Percentiles rank a stretch among this genome's conserved stretches.
Evolutionary conservation across 1,140 invertebrate genomes (phyloP).

Genomic region (Delia radicum): DNA sequence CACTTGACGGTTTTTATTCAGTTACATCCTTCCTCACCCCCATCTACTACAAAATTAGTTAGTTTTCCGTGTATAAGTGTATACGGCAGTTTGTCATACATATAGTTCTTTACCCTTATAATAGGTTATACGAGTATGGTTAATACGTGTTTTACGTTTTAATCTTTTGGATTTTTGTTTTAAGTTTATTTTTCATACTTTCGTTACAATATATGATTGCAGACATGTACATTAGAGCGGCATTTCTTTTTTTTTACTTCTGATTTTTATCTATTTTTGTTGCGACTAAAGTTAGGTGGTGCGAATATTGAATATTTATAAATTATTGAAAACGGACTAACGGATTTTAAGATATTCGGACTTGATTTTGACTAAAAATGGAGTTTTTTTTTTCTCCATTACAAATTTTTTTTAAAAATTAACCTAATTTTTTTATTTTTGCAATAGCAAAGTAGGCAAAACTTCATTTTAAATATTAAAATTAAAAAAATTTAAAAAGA

Average conservation of each 20-base stretch:
- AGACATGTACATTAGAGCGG: background rate
- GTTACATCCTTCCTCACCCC: background rate
- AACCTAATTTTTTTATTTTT: no score
- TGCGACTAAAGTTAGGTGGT: no score
- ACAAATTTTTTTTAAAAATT: no score
- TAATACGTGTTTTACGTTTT: constrained; percentile 10
- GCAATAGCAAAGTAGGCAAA: no score
- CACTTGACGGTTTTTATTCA: background rate
- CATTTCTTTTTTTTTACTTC: background rate
- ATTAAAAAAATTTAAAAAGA: no score
- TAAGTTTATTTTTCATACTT: background rate
- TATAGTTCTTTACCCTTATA: background rate
- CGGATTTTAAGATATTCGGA: no score
- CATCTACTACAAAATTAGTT: background rate
- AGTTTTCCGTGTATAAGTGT: background rate
- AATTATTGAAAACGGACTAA: no score
- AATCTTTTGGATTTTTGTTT: background rate
- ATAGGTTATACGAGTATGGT: background rate
- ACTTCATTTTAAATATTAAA: no score
- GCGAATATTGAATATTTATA: no score
- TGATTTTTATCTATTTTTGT: no score
- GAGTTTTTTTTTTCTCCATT: no score
- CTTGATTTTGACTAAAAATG: no score
- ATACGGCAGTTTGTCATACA: background rate
- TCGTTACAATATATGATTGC: background rate